Percentiles rank a stretch among this genome's conserved stretches.
Conservation (phyloP, 2,113 vertebrate species). For the Apistogramma diplotaenia region DNA sequence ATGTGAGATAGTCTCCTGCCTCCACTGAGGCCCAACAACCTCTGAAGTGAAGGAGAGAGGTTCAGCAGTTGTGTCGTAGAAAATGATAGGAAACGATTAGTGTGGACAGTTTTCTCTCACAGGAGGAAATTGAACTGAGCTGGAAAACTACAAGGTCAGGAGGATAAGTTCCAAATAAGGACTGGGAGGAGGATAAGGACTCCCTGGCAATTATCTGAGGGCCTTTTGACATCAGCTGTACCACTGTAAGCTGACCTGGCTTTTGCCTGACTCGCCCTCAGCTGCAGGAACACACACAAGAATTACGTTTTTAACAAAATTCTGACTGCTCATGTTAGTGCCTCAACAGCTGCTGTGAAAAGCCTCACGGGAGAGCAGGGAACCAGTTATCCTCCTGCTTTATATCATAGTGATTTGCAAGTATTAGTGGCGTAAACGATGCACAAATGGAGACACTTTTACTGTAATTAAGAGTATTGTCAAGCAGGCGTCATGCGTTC, state of each 20-base stretch:
- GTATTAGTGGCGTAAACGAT: neutral
- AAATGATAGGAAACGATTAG: conserved; percentile 41
- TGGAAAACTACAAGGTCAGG: conserved; percentile 44
- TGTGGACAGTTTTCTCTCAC: neutral
- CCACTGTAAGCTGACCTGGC: neutral
- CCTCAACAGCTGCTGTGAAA: neutral
- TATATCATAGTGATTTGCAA: neutral
- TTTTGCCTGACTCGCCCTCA: neutral
- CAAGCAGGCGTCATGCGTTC: neutral
- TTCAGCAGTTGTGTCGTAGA: conserved; percentile 23
- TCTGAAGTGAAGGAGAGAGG: neutral
- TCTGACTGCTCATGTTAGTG: neutral
- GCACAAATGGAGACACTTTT: neutral
- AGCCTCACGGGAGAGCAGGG: neutral
- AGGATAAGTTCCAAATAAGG: conserved; percentile 27
- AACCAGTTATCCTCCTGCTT: neutral
- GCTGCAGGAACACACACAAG: neutral
- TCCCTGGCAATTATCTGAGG: conserved; percentile 18
- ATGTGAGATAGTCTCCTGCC: neutral
- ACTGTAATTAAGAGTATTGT: neutral
- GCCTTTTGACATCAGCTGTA: conserved; percentile 28
- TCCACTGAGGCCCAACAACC: neutral
- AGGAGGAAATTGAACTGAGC: conserved; percentile 31
- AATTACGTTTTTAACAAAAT: too few relatives aligned
- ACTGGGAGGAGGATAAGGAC: neutral